These are phyloP conservation scores for Neuroscelio doddi DNA, from an alignment of 2,888 invertebrate species.

Conservation along the genomic window DNA sequence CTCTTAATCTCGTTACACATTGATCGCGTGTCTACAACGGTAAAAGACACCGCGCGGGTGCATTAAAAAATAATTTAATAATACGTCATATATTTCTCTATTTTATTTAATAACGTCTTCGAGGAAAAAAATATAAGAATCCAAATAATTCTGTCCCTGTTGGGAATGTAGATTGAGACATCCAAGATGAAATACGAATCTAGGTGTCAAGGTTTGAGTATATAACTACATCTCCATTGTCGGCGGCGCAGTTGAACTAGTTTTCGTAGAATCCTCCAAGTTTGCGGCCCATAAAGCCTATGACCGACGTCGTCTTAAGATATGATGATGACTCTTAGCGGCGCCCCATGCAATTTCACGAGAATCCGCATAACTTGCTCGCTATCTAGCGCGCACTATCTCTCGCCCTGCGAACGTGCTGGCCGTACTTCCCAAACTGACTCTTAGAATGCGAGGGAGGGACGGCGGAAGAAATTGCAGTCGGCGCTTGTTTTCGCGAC, in stretches of 20 bases:
- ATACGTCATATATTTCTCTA: not conserved
- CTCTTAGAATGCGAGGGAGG: constrained; percentile 16
- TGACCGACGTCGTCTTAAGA: too few species aligned
- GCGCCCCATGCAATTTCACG: constrained; percentile 34
- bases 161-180: too few species aligned
- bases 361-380: constrained; percentile 25
- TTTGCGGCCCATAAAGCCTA: too few species aligned
- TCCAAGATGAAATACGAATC: too few species aligned
- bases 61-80: not conserved
- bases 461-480: constrained; percentile 30
- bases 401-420: constrained; percentile 28
- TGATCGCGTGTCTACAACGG: constrained; percentile 28
- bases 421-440: constrained; percentile 15
- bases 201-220: too few species aligned
- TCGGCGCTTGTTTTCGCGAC: constrained; percentile 19
- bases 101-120: not conserved
- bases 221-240: too few species aligned
- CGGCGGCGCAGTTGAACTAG: too few species aligned
- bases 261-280: too few species aligned
- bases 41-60: too few species aligned
- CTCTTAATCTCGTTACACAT: not conserved
- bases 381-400: constrained; percentile 37
- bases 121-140: not conserved
- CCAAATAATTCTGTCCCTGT: too few species aligned
- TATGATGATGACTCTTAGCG: too few species aligned